These are phyloP conservation scores for Babylonia areolata DNA, from an alignment of 1,140 invertebrate genomes.

Conservation along the genomic window DNA sequence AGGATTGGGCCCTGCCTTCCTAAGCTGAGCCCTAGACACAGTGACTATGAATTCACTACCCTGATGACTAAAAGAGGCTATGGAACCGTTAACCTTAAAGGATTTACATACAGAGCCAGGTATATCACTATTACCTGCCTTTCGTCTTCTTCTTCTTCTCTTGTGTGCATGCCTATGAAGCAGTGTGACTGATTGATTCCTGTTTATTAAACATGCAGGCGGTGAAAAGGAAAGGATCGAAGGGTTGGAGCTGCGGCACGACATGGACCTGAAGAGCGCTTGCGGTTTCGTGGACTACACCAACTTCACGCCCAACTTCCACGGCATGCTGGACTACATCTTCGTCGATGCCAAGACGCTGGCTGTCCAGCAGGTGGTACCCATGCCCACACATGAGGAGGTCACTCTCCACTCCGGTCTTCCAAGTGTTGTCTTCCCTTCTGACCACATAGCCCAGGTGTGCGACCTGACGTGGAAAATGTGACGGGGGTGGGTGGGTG, in stretches of 20 bases:
- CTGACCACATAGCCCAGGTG: slow-evolving; percentile 93
- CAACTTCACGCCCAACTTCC: slow-evolving; percentile 89
- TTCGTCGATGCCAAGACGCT: slow-evolving; percentile 83
- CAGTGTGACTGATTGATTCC: too few species aligned
- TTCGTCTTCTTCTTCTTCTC: too few species aligned
- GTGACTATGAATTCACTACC: too few species aligned
- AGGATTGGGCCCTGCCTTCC: too few species aligned
- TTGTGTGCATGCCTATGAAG: too few species aligned
- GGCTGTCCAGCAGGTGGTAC: slow-evolving; percentile 83
- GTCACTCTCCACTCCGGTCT: slow-evolving; percentile 84
- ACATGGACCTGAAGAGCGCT: slow-evolving; percentile 71
- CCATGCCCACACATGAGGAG: slow-evolving; percentile 86
- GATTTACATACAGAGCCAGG: too few species aligned
- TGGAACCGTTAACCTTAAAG: too few species aligned
- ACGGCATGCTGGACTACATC: slow-evolving; percentile 94
- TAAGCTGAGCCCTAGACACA: too few species aligned
- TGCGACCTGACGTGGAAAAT: slow-evolving; percentile 82
- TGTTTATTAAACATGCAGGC: too few species aligned
- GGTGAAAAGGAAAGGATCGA: slow-evolving; percentile 56
- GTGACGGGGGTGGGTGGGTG: too few species aligned
- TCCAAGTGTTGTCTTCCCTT: slow-evolving; percentile 91
- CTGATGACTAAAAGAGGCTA: too few species aligned
- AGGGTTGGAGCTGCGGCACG: slow-evolving; percentile 60
- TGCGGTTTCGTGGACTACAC: slow-evolving; percentile 82
- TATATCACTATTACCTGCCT: too few species aligned